A percentile compares a stretch with the other conserved stretches of the same genome.
phyloP scores from a whole-genome alignment of 53 echinoderm and acorn worm genomes.

The Echinarachnius parma region DNA sequence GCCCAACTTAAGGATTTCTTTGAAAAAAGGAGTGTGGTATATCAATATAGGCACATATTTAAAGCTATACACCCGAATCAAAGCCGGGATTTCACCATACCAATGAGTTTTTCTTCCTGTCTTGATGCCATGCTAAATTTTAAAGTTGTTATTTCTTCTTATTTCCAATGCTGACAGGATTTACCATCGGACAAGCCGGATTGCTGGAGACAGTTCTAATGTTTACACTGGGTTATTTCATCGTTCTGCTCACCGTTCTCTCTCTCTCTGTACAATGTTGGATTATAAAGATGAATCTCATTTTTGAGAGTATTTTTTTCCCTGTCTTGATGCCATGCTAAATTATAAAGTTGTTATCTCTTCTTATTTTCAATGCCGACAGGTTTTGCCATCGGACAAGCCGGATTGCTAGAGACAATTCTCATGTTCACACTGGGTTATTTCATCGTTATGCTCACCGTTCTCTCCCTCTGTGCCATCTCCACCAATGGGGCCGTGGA shows the following conservation, averaged over 20 bases:
- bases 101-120: no score
- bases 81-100: no score
- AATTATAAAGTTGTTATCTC: background rate
- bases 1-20: no score
- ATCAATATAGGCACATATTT: no score
- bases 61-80: no score
- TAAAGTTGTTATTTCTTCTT: no score
- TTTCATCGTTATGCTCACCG: constrained; percentile 84
- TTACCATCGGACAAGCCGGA: constrained; percentile 85
- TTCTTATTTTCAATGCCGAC: background rate
- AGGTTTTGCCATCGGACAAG: constrained; percentile 94
- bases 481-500: constrained; percentile 98
- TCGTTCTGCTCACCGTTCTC: constrained; percentile 81
- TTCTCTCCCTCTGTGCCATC: constrained; percentile 88
- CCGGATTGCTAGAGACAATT: constrained; percentile 64
- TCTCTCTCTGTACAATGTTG: constrained; percentile 91
- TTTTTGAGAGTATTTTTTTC: background rate
- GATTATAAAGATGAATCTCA: no score
- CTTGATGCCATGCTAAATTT: no score
- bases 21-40: no score
- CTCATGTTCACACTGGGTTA: constrained; percentile 85
- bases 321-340: background rate
- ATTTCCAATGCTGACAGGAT: constrained; percentile 54
- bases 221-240: constrained; percentile 86
- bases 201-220: constrained; percentile 65